phyloP scores from a whole-genome alignment of 2,113 vertebrate genomes.

The Triplophysa tibetana region DNA sequence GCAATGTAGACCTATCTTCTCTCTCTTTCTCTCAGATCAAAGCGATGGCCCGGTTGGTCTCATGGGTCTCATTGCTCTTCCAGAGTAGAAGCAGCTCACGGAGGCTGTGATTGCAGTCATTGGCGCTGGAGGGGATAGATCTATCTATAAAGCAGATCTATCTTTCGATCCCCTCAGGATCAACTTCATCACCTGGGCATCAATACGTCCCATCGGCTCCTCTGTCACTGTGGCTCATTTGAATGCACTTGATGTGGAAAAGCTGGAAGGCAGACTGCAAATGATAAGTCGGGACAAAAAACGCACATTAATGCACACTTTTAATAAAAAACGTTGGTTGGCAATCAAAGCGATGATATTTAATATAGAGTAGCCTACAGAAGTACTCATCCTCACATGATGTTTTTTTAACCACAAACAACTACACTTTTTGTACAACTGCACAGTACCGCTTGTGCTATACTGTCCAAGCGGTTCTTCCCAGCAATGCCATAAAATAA shows the following conservation, averaged over 20 bases:
- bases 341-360: neutral
- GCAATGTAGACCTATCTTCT: slow-evolving; percentile 32
- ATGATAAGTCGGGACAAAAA: neutral
- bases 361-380: too few species aligned
- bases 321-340: neutral
- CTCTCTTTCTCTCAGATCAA: slow-evolving; percentile 32
- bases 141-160: slow-evolving; percentile 34
- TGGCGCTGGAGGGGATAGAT: slow-evolving; percentile 46
- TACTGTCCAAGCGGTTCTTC: too few species aligned
- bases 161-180: slow-evolving; percentile 35
- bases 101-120: slow-evolving; percentile 43
- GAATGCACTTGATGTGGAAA: slow-evolving; percentile 41
- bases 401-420: too few species aligned
- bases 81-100: slow-evolving; percentile 45
- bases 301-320: neutral
- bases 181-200: slow-evolving; percentile 32
- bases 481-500: too few species aligned
- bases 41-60: slow-evolving; percentile 45
- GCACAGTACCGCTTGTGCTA: too few species aligned
- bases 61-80: slow-evolving; percentile 54
- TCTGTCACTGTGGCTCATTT: slow-evolving; percentile 42
- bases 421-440: too few species aligned
- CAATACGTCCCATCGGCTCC: slow-evolving; percentile 11
- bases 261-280: slow-evolving; percentile 27
- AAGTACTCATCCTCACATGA: too few species aligned